Base-by-base conservation (phyloP, 2,888 invertebrate genomes). In the Drosophila emarginata region DNA sequence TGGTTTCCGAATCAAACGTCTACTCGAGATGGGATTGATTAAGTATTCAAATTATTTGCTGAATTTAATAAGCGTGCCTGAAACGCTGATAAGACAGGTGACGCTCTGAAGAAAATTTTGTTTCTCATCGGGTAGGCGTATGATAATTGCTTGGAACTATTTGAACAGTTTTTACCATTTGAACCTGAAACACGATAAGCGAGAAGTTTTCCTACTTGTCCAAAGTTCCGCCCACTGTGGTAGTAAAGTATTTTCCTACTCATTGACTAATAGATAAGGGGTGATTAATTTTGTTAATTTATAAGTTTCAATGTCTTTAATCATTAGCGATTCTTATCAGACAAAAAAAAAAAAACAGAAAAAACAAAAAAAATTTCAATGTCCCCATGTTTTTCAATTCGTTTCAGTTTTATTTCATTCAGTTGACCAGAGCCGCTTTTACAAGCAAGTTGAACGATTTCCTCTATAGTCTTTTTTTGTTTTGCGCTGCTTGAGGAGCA, bases 221-320 rank as follows among this genome's bases (percentile, higher is more conserved):
- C 52, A 23, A 52, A 52, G 52, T 52, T 23, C 52, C 26, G 0
- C 26, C 23, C 52, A 23, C 32, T 54, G 18, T 54, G 18, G n/a
- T 54, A 36, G 54, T 54, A 18, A 36, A 36, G 32, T 18, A 32
- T 36, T 63, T 64, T 61, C 66, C 67, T 59, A 28, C 65, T 59
- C 59, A 52, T 59, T 56, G 21, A 57, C 70, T 71, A 70, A 71
- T 71, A 71, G 70, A 71, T 71, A 71, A 69, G 26, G 64, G 51
- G 40, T 64, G 64, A 64, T 71, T 69, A 69, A 64, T 40, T 51
- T 51, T 39, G 36, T 54, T 60, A 59, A 45, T 65, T 69, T 56
- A 64, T 60, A 59, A 64, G 54, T 21, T 40, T 59, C 59, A 45
- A 32, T 54, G 50, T 59, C 32, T 39, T 56, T 61, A 56, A 67